Evolutionary conservation across 2,888 invertebrate genomes (phyloP).

Genomic region (Phyllotreta striolata): DNA sequence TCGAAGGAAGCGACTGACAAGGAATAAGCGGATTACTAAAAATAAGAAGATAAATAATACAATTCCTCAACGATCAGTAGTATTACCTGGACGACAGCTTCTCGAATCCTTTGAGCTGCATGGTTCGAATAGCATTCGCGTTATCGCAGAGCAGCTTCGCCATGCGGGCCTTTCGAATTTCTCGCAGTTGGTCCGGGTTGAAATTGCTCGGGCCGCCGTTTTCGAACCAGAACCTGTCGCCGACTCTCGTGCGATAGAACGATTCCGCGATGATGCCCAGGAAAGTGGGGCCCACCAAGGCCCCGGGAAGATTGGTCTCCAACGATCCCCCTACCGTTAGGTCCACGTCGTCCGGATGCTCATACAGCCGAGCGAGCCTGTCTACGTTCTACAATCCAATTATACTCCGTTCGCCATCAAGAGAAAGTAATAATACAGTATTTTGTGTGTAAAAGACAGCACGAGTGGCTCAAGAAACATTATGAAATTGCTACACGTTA

Average conservation of each 20-base stretch:
- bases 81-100: slow-evolving; percentile 67
- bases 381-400: slow-evolving; percentile 67
- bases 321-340: slow-evolving; percentile 85
- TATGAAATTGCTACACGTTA: too few species aligned
- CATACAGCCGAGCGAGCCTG: slow-evolving; percentile 71
- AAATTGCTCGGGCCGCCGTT: slow-evolving; percentile 70
- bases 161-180: slow-evolving; percentile 79
- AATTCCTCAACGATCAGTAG: not conserved
- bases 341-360: slow-evolving; percentile 81
- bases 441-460: too few species aligned
- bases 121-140: slow-evolving; percentile 70
- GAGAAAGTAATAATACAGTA: too few species aligned
- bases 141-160: slow-evolving; percentile 83
- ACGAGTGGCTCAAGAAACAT: too few species aligned
- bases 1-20: slow-evolving; percentile 66
- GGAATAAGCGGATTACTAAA: slow-evolving; percentile 68
- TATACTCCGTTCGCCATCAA: not conserved
- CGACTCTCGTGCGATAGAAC: slow-evolving; percentile 79
- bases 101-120: slow-evolving; percentile 74
- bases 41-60: slow-evolving; percentile 30
- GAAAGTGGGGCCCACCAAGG: slow-evolving; percentile 85
- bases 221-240: slow-evolving; percentile 88
- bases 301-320: slow-evolving; percentile 77
- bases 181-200: slow-evolving; percentile 74
- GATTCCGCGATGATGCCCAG: slow-evolving; percentile 86